Conservation (phyloP, 1,140 invertebrate species). For the Varroa destructor region DNA sequence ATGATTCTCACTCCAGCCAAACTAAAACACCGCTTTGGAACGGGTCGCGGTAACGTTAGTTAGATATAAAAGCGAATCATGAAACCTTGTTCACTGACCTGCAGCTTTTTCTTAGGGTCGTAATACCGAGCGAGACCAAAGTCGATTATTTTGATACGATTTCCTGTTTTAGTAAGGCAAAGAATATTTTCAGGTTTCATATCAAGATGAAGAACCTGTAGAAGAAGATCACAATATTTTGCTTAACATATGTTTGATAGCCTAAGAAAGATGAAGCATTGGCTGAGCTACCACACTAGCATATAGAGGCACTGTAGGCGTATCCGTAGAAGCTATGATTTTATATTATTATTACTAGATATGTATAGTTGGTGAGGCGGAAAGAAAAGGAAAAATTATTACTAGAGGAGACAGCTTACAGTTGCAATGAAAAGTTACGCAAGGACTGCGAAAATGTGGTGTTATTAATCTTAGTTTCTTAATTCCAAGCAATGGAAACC, state of each 20-base stretch:
- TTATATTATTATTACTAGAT: too few relatives aligned
- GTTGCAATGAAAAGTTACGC: too few relatives aligned
- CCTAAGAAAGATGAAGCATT: neutral
- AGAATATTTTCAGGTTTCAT: slow-evolving; percentile 98
- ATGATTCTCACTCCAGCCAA: too few relatives aligned
- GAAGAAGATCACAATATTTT: neutral
- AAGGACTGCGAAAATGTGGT: too few relatives aligned
- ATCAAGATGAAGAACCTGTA: slow-evolving; percentile 80
- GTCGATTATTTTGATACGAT: slow-evolving; percentile 94
- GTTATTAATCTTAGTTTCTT: too few relatives aligned
- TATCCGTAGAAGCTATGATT: neutral
- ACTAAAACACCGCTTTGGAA: too few relatives aligned
- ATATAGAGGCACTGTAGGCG: neutral
- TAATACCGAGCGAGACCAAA: slow-evolving; percentile 86
- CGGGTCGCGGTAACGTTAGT: too few relatives aligned
- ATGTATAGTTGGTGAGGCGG: too few relatives aligned
- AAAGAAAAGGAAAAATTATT: too few relatives aligned
- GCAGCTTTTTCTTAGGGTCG: slow-evolving; percentile 74
- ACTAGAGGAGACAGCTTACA: too few relatives aligned
- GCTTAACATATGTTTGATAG: slow-evolving; percentile 1
- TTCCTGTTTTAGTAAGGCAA: slow-evolving; percentile 81
- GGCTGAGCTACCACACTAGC: neutral
- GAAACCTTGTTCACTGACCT: slow-evolving; percentile 30
- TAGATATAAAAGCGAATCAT: too few relatives aligned
- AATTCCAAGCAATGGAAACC: too few relatives aligned